phyloP scores from a whole-genome alignment of 2,113 vertebrate species.

The Lagopus leucura region DNA sequence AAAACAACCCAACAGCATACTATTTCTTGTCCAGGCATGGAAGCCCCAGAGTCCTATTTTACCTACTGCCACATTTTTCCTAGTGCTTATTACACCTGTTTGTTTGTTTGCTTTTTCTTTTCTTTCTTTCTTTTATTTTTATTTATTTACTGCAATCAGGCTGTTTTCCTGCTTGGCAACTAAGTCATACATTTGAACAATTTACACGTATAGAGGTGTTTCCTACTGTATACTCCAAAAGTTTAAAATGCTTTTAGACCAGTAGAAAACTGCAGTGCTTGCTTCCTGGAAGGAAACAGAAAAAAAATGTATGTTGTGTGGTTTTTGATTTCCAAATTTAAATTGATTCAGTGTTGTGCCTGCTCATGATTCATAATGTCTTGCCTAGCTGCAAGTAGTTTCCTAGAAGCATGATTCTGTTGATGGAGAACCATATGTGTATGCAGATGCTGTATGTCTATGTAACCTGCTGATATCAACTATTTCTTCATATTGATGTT shows the following conservation, averaged over 20 bases:
- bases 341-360: slow-evolving; percentile 69
- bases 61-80: neutral
- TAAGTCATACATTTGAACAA: neutral
- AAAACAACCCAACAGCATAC: neutral
- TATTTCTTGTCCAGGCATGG: neutral
- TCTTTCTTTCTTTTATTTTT: neutral
- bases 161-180: neutral
- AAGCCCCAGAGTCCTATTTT: neutral
- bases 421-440: slow-evolving; percentile 64
- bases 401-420: slow-evolving; percentile 67
- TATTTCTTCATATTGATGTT: slow-evolving; percentile 28
- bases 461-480: slow-evolving; percentile 69
- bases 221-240: slow-evolving; percentile 23
- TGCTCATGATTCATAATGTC: slow-evolving; percentile 69
- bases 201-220: slow-evolving; percentile 15
- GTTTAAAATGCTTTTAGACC: slow-evolving; percentile 17
- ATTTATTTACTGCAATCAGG: neutral
- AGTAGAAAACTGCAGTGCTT: neutral
- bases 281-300: slow-evolving; percentile 44
- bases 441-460: slow-evolving; percentile 70
- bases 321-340: slow-evolving; percentile 70
- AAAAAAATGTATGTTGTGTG: slow-evolving; percentile 53
- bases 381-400: slow-evolving; percentile 71
- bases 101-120: neutral
- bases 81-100: neutral